phyloP scores from a whole-genome alignment of 2,113 vertebrate genomes.

The Xenus cinereus region DNA sequence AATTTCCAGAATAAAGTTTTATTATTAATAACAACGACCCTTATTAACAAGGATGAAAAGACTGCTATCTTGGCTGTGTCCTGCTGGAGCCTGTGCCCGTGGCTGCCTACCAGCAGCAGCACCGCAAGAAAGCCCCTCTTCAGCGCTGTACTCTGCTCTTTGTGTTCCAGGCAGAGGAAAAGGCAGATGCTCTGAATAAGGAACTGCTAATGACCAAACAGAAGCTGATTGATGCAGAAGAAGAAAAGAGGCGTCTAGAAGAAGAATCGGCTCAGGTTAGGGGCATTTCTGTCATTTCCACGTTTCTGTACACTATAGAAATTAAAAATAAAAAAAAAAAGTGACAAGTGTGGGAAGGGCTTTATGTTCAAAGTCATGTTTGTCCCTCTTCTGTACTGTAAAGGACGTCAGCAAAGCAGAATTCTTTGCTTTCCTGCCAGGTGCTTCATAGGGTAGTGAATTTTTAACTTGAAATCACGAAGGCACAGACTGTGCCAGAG shows the following conservation, averaged over 20 bases:
- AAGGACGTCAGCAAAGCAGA: conserved; percentile 28
- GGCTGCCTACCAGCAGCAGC: not conserved
- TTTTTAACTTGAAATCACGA: not conserved
- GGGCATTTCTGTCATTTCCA: not conserved
- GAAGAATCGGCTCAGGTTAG: conserved; percentile 93
- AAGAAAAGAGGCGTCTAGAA: conserved; percentile 93
- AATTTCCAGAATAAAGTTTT: not conserved
- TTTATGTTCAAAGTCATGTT: not conserved
- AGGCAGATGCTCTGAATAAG: conserved; percentile 96
- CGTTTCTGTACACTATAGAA: not conserved
- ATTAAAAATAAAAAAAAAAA: not conserved
- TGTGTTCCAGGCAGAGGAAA: conserved; percentile 90
- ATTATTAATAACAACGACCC: not conserved
- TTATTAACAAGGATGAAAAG: not conserved
- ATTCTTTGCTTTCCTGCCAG: not conserved
- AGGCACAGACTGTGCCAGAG: not conserved
- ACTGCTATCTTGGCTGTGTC: not conserved
- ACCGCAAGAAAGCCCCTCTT: not conserved
- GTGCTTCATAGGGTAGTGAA: not conserved
- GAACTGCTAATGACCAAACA: conserved; percentile 98
- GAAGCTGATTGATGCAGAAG: conserved; percentile 94
- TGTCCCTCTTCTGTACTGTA: not conserved
- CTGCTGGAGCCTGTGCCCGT: not conserved
- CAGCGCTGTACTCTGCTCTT: not conserved
- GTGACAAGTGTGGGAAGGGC: conserved; percentile 2